Percentiles rank a stretch among this genome's conserved stretches.
phyloP scores from a whole-genome alignment of 2,888 invertebrate genomes.

The Sarcophaga carnaria region DNA sequence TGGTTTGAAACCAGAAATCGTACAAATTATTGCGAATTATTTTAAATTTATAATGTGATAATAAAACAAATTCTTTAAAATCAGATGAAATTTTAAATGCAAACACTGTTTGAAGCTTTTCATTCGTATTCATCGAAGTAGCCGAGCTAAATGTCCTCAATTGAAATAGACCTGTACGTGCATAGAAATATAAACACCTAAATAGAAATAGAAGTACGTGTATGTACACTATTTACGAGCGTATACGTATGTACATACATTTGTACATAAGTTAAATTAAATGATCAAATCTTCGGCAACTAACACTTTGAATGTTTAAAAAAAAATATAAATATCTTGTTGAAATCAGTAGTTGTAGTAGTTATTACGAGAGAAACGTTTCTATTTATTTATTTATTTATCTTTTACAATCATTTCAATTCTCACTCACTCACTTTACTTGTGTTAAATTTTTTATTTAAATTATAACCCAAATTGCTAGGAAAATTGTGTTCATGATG shows the following conservation, averaged over 20 bases:
- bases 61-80: too few species aligned
- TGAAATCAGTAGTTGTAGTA: conserved; percentile 19
- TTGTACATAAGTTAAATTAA: conserved; percentile 1
- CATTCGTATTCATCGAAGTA: background rate
- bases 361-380: background rate
- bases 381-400: conserved; percentile 26
- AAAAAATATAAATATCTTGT: conserved; percentile 8
- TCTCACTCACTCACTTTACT: too few species aligned
- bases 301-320: conserved; percentile 7
- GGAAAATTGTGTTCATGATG: background rate
- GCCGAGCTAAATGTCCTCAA: conserved; percentile 18
- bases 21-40: too few species aligned
- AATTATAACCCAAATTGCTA: conserved; percentile 6
- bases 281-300: conserved; percentile 24
- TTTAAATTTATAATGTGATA: too few species aligned
- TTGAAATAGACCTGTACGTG: conserved; percentile 42
- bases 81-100: too few species aligned
- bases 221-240: background rate
- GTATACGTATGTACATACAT: background rate
- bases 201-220: background rate
- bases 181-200: conserved; percentile 6
- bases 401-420: background rate
- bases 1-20: too few species aligned
- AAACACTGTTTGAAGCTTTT: background rate
- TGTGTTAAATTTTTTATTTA: conserved; percentile 31